Percentiles rank a stretch among this genome's conserved stretches.
Evolutionary conservation across 2,888 invertebrate species (phyloP).

Genomic region (Selenia dentaria): DNA sequence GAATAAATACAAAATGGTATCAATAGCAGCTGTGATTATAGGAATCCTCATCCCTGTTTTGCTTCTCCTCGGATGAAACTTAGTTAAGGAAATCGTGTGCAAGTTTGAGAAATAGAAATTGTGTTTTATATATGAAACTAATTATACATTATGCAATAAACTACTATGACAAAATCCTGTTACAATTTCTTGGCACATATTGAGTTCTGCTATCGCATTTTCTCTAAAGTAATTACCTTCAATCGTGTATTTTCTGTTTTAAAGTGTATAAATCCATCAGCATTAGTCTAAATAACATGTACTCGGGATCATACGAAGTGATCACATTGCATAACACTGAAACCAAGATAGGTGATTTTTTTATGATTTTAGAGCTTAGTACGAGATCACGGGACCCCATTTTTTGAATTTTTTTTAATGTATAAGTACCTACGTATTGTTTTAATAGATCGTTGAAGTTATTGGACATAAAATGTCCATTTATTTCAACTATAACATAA

Average conservation of each 20-base stretch:
- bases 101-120: neutral
- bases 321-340: too few relatives aligned
- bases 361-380: too few relatives aligned
- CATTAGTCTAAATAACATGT: neutral
- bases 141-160: neutral
- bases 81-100: constrained; percentile 17
- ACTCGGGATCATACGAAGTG: too few relatives aligned
- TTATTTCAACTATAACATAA: too few relatives aligned
- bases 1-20: constrained; percentile 71
- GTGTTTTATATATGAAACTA: neutral
- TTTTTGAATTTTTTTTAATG: too few relatives aligned
- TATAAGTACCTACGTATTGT: too few relatives aligned
- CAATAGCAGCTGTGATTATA: constrained; percentile 61
- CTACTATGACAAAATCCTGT: neutral
- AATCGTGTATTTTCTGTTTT: constrained; percentile 21
- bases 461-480: too few relatives aligned
- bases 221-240: constrained; percentile 2
- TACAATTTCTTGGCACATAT: constrained; percentile 13
- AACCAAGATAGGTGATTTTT: too few relatives aligned
- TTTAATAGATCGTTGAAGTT: too few relatives aligned
- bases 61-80: constrained; percentile 32
- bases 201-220: neutral
- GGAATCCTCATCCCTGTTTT: constrained; percentile 60
- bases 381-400: too few relatives aligned
- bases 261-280: constrained; percentile 7